Conservation (phyloP, 2,888 invertebrate species). For the Entomobrya proxima region DNA sequence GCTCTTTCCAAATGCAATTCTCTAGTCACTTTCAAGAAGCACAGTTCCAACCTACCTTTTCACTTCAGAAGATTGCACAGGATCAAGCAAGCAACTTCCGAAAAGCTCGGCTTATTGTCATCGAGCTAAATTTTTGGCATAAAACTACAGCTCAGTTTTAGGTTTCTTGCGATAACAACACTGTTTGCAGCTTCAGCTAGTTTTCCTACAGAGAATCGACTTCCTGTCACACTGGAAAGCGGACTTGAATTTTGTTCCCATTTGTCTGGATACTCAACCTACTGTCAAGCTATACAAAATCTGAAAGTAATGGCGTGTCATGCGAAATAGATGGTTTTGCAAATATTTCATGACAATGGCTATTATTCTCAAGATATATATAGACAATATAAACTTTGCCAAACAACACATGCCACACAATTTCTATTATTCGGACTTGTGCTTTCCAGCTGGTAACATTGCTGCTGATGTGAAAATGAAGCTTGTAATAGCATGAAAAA, state of each 20-base stretch:
- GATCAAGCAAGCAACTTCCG: slow-evolving; percentile 7
- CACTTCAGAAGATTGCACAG: not conserved
- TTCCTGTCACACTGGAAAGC: not conserved
- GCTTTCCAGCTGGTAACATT: not conserved
- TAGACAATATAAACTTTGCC: not conserved
- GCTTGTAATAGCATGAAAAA: too few relatives aligned
- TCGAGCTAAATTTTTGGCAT: not conserved
- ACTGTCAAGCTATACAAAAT: not conserved
- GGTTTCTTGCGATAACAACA: not conserved
- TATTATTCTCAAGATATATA: slow-evolving; percentile 5
- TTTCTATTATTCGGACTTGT: not conserved
- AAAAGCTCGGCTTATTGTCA: not conserved
- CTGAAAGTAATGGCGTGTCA: not conserved
- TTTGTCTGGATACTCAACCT: not conserved
- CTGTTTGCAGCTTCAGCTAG: not conserved
- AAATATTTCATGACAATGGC: not conserved
- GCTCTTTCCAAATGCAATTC: not conserved
- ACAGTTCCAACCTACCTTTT: not conserved
- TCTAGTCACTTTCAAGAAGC: not conserved
- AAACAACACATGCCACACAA: not conserved
- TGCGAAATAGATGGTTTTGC: not conserved
- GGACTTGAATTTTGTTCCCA: not conserved
- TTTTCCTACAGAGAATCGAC: not conserved
- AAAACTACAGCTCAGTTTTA: slow-evolving; percentile 2
- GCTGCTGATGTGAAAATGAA: too few relatives aligned